Evolutionary conservation across 2,113 vertebrate species (phyloP), one percentile per base, ranked within the genome.

Genomic region (Puma concolor): DNA sequence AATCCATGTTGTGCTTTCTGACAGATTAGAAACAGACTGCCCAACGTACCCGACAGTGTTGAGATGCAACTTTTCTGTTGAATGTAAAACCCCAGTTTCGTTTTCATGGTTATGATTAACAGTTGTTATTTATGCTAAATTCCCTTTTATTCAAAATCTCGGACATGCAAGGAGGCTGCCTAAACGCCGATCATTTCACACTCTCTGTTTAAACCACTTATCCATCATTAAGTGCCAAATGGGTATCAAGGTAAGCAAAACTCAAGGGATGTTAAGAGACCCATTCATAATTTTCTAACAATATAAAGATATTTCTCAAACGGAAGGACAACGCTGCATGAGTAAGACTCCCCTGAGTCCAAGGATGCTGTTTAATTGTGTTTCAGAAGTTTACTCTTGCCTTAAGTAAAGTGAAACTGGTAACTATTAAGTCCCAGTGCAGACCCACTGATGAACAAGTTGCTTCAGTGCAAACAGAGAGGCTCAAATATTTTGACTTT

Each of bases 371-470:
- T 38, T 72, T 71, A 89, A 41, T 25, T 60, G 38, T 84, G 36
- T 74, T 41, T 92, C 25, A 74, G 74, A 82, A 95, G 80, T 54
- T 91, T 52, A 84, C 27, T 60, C 84, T 96, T 41, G 60, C 89
- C 79, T 72, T 12, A 60, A 90, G 50, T 76, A 63, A 97, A 97
- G 74, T 44, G 23, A 88, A 92, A 10, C 57, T 79, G 96, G 98
- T 95, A 98, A 98, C 96, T 89, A 94, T 94, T 94, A 96, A 84
- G 52, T 14, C 86, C 52, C 63, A 77, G 41, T 0, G 0, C 97
- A 97, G 97, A 98, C 88, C 85, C 85, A 97, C 97, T 98, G 96
- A 91, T 94, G 97, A 97, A 96, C 97, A 96, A 97, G 98, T 97
- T 97, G 94, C 86, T 98, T 97, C 71, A 48, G 54, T 79, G 67